These are phyloP conservation scores for Biston stratarius DNA, from an alignment of 2,888 invertebrate species.

Conservation along the genomic window DNA sequence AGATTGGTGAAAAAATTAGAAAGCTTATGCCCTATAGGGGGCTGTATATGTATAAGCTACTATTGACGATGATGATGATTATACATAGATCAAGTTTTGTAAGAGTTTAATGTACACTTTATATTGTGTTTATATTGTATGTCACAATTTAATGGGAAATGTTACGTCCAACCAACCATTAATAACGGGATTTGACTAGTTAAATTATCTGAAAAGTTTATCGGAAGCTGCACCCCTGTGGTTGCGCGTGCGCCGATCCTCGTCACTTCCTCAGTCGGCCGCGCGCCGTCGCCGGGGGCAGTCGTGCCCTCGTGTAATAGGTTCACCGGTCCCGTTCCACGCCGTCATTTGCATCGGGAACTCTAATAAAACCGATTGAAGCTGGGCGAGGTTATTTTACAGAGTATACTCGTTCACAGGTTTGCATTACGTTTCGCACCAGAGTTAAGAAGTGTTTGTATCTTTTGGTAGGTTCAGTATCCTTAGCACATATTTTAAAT, in stretches of 20 bases:
- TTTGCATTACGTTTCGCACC: too few relatives aligned
- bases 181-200: constrained; percentile 38
- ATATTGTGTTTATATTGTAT: too few relatives aligned
- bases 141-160: neutral
- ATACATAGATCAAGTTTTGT: neutral
- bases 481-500: too few relatives aligned
- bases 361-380: constrained; percentile 55
- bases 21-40: too few relatives aligned
- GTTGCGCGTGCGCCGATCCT: constrained; percentile 59
- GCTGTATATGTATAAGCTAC: too few relatives aligned
- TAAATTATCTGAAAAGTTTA: constrained; percentile 49
- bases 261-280: constrained; percentile 74
- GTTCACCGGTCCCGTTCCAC: constrained; percentile 65
- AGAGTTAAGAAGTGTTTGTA: too few relatives aligned
- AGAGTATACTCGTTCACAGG: neutral
- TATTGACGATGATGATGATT: too few relatives aligned
- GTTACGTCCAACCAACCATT: constrained; percentile 2
- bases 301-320: constrained; percentile 76
- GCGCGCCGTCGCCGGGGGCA: constrained; percentile 70
- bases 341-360: constrained; percentile 57
- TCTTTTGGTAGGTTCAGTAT: too few relatives aligned
- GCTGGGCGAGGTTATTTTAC: constrained; percentile 39
- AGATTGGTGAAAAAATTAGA: too few relatives aligned
- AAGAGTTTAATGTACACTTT: neutral
- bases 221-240: constrained; percentile 62